These are phyloP conservation scores for Streptopelia turtur DNA, from an alignment of 2,797 vertebrate species.

Conservation along the genomic window DNA sequence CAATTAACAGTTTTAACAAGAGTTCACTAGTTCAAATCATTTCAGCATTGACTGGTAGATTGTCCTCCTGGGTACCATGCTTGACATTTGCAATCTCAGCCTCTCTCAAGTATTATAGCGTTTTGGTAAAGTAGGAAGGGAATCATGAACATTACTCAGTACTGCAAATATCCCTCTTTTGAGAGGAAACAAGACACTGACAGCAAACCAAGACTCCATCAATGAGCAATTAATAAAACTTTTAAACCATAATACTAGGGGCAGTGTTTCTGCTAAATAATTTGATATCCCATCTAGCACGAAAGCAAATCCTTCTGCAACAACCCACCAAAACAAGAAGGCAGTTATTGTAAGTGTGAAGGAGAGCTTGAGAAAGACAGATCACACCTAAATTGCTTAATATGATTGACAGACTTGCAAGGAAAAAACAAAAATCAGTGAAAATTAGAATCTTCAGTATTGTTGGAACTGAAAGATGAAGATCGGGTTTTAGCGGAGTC, in stretches of 20 bases:
- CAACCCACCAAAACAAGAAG: neutral
- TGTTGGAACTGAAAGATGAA: neutral
- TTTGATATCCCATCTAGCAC: neutral
- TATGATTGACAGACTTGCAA: neutral
- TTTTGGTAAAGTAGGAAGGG: conserved; percentile 25
- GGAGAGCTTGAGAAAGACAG: conserved; percentile 11
- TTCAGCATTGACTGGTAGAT: conserved; percentile 63
- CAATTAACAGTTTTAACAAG: conserved; percentile 70
- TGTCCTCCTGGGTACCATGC: conserved; percentile 52
- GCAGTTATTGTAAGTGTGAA: neutral
- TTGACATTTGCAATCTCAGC: conserved; percentile 66
- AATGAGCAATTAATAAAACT: neutral
- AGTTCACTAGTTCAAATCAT: conserved; percentile 71
- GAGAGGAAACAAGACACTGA: conserved; percentile 12
- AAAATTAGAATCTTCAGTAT: neutral
- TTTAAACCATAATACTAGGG: neutral
- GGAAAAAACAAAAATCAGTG: neutral
- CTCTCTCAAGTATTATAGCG: neutral
- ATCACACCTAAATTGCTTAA: neutral
- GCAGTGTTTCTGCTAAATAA: neutral
- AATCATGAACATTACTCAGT: neutral
- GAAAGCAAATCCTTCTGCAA: neutral
- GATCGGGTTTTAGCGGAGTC: neutral
- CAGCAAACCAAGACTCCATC: neutral
- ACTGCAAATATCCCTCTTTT: neutral